phyloP scores from a whole-genome alignment of 2,113 vertebrate species.

The Chloropsis hardwickii region DNA sequence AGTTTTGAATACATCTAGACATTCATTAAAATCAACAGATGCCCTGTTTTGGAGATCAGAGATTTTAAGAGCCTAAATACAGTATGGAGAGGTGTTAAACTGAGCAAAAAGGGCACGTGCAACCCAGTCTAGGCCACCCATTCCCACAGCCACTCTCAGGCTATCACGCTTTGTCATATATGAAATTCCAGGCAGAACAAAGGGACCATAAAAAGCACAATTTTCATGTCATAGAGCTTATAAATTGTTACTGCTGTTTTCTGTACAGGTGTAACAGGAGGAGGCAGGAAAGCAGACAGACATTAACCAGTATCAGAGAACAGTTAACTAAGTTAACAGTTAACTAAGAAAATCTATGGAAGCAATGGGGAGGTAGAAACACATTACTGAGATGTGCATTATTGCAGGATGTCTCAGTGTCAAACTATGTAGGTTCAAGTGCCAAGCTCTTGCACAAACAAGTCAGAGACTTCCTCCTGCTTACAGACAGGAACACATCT shows the following conservation, averaged over 20 bases:
- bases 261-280: neutral
- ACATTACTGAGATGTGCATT: neutral
- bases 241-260: neutral
- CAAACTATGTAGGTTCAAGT: neutral
- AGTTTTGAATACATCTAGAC: neutral
- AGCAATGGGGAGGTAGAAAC: neutral
- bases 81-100: neutral
- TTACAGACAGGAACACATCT: neutral
- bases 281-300: neutral
- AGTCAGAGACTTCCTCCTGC: neutral
- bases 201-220: neutral
- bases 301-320: neutral
- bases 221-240: neutral
- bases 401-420: neutral
- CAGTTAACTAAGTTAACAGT: neutral
- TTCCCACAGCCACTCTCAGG: neutral
- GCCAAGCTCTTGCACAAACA: neutral
- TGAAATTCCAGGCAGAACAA: neutral
- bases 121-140: neutral
- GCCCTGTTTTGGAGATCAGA: neutral
- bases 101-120: neutral
- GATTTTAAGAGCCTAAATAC: neutral
- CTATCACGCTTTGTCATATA: fast-evolving
- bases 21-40: neutral
- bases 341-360: neutral